These are phyloP conservation scores for Megathymus violae DNA, from an alignment of 1,140 invertebrate species.

Conservation along the genomic window DNA sequence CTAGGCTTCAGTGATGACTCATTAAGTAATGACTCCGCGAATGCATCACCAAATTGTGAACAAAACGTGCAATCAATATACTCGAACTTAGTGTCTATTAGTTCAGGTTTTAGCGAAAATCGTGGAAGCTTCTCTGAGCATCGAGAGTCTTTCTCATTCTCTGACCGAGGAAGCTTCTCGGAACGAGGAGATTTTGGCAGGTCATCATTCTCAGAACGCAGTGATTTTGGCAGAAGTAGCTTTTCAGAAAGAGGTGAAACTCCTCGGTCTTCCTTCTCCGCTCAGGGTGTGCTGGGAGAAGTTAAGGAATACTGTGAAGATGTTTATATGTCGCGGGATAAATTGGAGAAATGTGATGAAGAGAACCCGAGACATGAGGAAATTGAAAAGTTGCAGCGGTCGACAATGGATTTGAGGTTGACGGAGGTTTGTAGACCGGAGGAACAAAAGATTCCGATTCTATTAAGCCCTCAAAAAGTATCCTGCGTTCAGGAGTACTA, in stretches of 20 bases:
- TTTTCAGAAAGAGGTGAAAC: slow-evolving; percentile 80
- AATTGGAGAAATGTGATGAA: slow-evolving; percentile 69
- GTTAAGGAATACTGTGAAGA: slow-evolving; percentile 73
- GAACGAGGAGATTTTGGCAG: slow-evolving; percentile 76
- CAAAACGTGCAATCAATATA: slow-evolving; percentile 81
- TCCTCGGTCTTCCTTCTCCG: slow-evolving; percentile 78
- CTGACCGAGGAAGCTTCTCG: slow-evolving; percentile 78
- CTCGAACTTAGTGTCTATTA: slow-evolving; percentile 79
- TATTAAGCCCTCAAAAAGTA: slow-evolving; percentile 71
- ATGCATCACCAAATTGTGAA: slow-evolving; percentile 78
- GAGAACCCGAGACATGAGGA: slow-evolving; percentile 59
- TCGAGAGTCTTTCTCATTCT: slow-evolving; percentile 80
- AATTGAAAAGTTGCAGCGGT: slow-evolving; percentile 74
- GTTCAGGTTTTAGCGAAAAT: slow-evolving; percentile 81
- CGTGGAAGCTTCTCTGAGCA: slow-evolving; percentile 79
- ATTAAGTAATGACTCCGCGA: slow-evolving; percentile 85
- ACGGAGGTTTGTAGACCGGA: slow-evolving; percentile 71
- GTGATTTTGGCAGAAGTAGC: slow-evolving; percentile 72
- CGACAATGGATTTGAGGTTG: slow-evolving; percentile 77
- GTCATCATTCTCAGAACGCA: slow-evolving; percentile 74
- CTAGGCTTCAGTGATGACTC: slow-evolving; percentile 88
- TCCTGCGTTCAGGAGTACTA: slow-evolving; percentile 83
- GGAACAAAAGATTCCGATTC: slow-evolving; percentile 72
- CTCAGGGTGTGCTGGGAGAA: slow-evolving; percentile 75
- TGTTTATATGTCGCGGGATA: slow-evolving; percentile 67